Evolutionary conservation across 2,888 invertebrate genomes (phyloP).

Genomic region (Eupithecia vulgata): DNA sequence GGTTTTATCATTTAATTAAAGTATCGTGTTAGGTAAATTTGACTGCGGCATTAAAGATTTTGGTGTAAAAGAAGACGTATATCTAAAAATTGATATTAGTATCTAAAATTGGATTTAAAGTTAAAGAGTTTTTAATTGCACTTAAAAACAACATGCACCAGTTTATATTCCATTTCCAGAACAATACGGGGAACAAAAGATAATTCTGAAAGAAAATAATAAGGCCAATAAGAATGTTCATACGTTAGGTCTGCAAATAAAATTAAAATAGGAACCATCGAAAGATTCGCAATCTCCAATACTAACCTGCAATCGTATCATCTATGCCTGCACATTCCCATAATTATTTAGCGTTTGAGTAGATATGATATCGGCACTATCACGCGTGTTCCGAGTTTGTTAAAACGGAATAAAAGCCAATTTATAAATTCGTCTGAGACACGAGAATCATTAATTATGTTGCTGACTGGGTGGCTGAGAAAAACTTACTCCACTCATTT

Average conservation of each 20-base stretch:
- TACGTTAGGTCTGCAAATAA: background rate
- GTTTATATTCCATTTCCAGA: background rate
- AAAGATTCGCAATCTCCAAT: constrained; percentile 15
- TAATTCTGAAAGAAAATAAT: background rate
- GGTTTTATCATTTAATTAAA: background rate
- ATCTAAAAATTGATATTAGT: background rate
- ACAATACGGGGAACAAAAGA: background rate
- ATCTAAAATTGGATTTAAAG: background rate
- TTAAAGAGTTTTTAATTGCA: background rate
- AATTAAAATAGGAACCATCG: constrained; percentile 10
- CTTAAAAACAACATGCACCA: background rate
- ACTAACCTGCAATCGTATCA: constrained; percentile 39
- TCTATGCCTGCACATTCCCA: constrained; percentile 33
- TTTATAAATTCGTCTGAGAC: constrained; percentile 83
- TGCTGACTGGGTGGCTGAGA: constrained; percentile 84
- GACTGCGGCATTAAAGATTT: background rate
- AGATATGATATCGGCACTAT: constrained; percentile 66
- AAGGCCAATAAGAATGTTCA: background rate
- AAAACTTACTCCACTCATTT: constrained; percentile 84
- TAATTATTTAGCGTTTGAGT: constrained; percentile 63
- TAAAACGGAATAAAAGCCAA: constrained; percentile 79
- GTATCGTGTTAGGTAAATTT: background rate
- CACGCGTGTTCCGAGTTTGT: constrained; percentile 73
- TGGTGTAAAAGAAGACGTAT: background rate
- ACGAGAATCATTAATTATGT: constrained; percentile 83